phyloP scores from a whole-genome alignment of 1,140 invertebrate species.

The Neoseiulus cucumeris region DNA sequence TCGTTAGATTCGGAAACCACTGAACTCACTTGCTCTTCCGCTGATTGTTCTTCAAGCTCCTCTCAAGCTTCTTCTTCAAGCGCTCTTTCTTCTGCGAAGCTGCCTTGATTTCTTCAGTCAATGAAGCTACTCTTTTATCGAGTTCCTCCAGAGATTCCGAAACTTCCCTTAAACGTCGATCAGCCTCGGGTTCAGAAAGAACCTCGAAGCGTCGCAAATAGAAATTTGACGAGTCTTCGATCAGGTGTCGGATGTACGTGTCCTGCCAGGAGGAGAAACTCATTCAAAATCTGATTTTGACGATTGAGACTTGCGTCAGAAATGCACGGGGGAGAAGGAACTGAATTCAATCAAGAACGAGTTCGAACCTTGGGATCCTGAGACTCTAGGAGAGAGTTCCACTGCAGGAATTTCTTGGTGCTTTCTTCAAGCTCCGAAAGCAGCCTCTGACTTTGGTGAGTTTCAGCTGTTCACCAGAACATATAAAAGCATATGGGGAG shows the following conservation, averaged over 20 bases:
- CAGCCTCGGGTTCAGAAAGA: neutral
- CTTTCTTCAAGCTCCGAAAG: neutral
- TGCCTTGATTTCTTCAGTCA: neutral
- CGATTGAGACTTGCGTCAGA: too few relatives aligned
- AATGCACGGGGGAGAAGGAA: too few relatives aligned
- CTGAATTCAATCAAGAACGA: too few relatives aligned
- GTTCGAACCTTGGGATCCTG: constrained; percentile 3
- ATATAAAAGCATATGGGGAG: too few relatives aligned
- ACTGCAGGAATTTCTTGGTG: constrained; percentile 1
- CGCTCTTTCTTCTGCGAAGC: neutral
- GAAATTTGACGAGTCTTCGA: neutral
- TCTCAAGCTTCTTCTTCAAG: neutral
- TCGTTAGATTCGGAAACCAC: neutral
- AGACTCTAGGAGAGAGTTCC: neutral
- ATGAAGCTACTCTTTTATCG: neutral
- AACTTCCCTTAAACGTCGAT: neutral
- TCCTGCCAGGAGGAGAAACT: neutral
- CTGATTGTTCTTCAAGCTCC: neutral
- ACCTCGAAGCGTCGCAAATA: neutral
- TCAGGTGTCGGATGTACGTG: neutral
- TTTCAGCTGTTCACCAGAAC: neutral
- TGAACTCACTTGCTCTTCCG: neutral
- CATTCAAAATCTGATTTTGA: neutral
- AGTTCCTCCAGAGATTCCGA: neutral
- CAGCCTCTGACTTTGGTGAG: neutral